Evolutionary conservation across 2,113 vertebrate species (phyloP).

Genomic region (Tupaia tana): DNA sequence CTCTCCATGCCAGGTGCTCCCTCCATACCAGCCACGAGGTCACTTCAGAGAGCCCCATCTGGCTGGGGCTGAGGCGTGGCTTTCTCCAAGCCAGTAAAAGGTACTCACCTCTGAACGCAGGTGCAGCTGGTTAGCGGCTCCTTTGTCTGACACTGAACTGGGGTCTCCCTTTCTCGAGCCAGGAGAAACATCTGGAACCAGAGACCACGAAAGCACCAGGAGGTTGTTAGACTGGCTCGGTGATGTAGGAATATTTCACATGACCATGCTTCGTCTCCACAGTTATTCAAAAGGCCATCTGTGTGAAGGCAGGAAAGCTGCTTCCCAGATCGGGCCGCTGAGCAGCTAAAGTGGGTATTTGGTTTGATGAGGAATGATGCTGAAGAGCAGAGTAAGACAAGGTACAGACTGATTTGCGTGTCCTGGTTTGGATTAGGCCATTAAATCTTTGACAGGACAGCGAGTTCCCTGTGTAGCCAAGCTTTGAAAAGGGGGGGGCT

Average conservation of each 20-base stretch:
- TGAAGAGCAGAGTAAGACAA: conserved; percentile 23
- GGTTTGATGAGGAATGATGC: conserved; percentile 33
- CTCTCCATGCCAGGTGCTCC: neutral
- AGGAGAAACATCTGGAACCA: conserved; percentile 42
- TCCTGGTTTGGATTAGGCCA: neutral
- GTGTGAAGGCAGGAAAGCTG: conserved; percentile 30
- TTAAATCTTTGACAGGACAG: conserved; percentile 14
- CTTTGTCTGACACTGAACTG: neutral
- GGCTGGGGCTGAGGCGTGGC: neutral
- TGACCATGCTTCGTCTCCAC: conserved; percentile 28
- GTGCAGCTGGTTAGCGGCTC: neutral
- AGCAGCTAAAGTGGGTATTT: neutral
- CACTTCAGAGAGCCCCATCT: neutral
- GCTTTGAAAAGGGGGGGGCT: neutral
- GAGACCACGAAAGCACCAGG: conserved; percentile 42
- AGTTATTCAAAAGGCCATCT: conserved; percentile 59
- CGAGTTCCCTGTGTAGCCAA: neutral
- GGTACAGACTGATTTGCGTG: neutral
- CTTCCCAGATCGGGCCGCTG: neutral
- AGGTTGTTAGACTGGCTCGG: neutral
- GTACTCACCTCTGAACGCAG: neutral
- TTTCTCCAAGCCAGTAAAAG: conserved; percentile 45
- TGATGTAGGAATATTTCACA: conserved; percentile 52
- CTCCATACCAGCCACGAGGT: neutral
- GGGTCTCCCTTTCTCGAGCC: neutral